These are phyloP conservation scores for Pygmarrhopalites habei DNA, from an alignment of 1,140 invertebrate genomes.

Conservation along the genomic window DNA sequence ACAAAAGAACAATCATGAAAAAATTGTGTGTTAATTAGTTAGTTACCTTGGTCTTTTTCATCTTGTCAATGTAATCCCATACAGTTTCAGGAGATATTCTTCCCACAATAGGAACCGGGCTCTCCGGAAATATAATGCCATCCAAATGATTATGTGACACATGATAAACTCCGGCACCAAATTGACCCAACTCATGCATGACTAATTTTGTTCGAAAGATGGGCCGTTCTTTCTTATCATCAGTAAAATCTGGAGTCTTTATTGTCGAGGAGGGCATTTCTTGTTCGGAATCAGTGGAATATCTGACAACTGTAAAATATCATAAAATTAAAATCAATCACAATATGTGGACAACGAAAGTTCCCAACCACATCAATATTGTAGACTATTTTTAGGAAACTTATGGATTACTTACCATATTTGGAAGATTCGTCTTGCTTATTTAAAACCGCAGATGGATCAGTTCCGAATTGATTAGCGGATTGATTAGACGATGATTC, in stretches of 20 bases:
- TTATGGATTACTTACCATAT: too few species aligned
- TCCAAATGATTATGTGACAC: constrained; percentile 29
- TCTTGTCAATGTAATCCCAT: constrained; percentile 88
- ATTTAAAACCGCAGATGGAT: too few species aligned
- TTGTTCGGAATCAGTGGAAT: constrained; percentile 28
- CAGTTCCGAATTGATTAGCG: too few species aligned
- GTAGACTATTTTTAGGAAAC: too few species aligned
- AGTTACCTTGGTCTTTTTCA: constrained; percentile 71
- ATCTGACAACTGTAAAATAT: not conserved
- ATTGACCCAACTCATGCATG: constrained; percentile 35
- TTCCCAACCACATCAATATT: too few species aligned
- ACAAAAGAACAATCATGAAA: too few species aligned
- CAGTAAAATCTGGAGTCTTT: constrained; percentile 38
- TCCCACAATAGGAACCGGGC: constrained; percentile 60
- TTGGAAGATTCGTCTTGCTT: too few species aligned
- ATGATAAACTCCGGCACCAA: constrained; percentile 22
- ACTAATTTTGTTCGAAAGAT: constrained; percentile 22
- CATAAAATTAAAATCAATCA: too few species aligned
- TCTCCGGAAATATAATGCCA: constrained; percentile 29
- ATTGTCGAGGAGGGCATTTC: constrained; percentile 38
- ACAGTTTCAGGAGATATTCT: constrained; percentile 82
- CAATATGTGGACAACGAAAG: too few species aligned
- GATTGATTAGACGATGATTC: too few species aligned
- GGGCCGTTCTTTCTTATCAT: not conserved
- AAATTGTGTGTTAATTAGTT: too few species aligned